Conservation (phyloP, 2,888 invertebrate genomes). For the Tipula vernalis region DNA sequence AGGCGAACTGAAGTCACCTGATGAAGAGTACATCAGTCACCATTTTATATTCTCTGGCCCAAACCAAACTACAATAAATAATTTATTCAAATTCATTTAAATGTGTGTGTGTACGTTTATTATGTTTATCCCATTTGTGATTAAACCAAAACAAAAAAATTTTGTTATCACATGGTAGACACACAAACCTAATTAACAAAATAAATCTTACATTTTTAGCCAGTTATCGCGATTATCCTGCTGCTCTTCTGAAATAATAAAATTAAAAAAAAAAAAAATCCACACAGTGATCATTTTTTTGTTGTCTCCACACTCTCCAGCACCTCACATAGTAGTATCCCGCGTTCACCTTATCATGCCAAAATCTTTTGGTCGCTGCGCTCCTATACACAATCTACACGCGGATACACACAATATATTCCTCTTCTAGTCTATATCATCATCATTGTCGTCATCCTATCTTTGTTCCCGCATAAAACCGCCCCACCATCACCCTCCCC, state of each 20-base stretch:
- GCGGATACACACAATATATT: not conserved
- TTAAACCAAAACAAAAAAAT: not conserved
- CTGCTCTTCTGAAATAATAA: not conserved
- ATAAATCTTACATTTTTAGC: conserved; percentile 8
- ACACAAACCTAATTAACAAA: conserved; percentile 11
- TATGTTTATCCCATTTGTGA: not conserved
- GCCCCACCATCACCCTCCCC: not conserved
- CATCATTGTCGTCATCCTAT: not conserved
- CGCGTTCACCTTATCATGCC: not conserved
- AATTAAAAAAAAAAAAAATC: not conserved
- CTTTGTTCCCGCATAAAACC: not conserved
- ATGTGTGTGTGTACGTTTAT: not conserved
- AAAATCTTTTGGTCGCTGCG: not conserved
- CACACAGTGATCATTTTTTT: not conserved
- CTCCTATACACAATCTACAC: not conserved
- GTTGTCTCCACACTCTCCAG: not conserved
- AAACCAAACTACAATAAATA: not conserved
- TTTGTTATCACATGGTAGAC: not conserved
- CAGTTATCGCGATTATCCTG: not conserved
- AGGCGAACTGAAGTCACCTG: not conserved
- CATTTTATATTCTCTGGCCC: not conserved
- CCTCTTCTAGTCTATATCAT: not conserved
- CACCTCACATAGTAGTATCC: not conserved
- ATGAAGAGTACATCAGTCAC: not conserved
- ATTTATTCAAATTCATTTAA: not conserved